Conservation (phyloP, 1,140 invertebrate genomes). For the Lepidotrigona ventralis region DNA sequence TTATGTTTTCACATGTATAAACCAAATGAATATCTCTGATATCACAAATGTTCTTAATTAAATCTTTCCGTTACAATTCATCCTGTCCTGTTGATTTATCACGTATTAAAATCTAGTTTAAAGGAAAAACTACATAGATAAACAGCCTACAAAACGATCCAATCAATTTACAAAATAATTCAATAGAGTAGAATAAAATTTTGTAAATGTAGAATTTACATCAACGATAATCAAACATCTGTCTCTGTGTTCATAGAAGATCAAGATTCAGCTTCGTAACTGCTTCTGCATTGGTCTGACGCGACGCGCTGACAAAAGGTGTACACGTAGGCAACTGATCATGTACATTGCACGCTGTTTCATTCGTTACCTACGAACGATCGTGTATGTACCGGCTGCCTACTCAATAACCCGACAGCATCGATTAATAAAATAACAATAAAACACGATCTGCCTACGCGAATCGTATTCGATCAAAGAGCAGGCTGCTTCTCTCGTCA, state of each 20-base stretch:
- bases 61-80: too few species aligned
- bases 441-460: conserved; percentile 51
- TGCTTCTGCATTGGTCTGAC: conserved; percentile 13
- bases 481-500: conserved; percentile 5
- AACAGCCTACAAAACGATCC: background rate
- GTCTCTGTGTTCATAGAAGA: background rate
- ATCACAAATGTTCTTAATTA: background rate
- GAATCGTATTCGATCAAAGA: conserved; percentile 5
- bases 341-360: conserved; percentile 39
- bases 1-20: too few species aligned
- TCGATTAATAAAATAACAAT: conserved; percentile 68
- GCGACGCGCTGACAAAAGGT: conserved; percentile 51
- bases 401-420: conserved; percentile 56
- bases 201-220: too few species aligned
- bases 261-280: background rate
- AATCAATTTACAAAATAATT: too few species aligned
- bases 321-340: conserved; percentile 52
- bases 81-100: background rate
- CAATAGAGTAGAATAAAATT: background rate
- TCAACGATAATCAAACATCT: background rate
- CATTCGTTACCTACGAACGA: conserved; percentile 38
- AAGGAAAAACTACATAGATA: background rate
- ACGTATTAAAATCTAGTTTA: accelerated
- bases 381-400: conserved; percentile 30
- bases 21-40: background rate